These are phyloP conservation scores for Andricus quercusramuli DNA, from an alignment of 2,888 invertebrate genomes.

Conservation along the genomic window DNA sequence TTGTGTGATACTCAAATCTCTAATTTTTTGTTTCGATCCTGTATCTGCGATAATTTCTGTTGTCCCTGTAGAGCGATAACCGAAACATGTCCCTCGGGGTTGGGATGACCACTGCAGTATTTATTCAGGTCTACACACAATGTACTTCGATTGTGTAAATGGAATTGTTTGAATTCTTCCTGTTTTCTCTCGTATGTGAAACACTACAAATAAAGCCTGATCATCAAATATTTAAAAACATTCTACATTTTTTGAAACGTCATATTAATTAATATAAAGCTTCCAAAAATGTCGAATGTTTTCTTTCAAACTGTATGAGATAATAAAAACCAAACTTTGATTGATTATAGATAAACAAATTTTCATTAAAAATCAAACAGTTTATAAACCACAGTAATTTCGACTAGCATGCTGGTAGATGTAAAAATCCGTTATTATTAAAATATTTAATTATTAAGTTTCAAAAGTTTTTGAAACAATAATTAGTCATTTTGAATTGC, in stretches of 20 bases:
- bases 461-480: too few species aligned
- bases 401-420: too few species aligned
- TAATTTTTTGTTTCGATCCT: conserved; percentile 21
- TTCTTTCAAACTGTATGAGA: not conserved
- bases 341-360: too few species aligned
- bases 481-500: too few species aligned
- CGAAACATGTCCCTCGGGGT: not conserved
- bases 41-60: conserved; percentile 20
- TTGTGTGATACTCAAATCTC: not conserved
- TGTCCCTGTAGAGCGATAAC: conserved; percentile 19
- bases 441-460: too few species aligned
- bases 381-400: too few species aligned
- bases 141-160: conserved; percentile 19
- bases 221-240: not conserved
- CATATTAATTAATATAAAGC: not conserved
- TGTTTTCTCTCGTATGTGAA: not conserved
- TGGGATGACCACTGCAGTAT: conserved; percentile 5
- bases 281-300: not conserved
- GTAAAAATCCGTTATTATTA: too few species aligned
- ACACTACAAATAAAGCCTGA: conserved; percentile 5
- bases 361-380: too few species aligned
- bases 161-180: conserved; percentile 12
- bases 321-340: not conserved
- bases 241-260: not conserved
- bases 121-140: conserved; percentile 3